Evolutionary conservation across 2,888 invertebrate species (phyloP).

Genomic region (Alloplasta piceator): DNA sequence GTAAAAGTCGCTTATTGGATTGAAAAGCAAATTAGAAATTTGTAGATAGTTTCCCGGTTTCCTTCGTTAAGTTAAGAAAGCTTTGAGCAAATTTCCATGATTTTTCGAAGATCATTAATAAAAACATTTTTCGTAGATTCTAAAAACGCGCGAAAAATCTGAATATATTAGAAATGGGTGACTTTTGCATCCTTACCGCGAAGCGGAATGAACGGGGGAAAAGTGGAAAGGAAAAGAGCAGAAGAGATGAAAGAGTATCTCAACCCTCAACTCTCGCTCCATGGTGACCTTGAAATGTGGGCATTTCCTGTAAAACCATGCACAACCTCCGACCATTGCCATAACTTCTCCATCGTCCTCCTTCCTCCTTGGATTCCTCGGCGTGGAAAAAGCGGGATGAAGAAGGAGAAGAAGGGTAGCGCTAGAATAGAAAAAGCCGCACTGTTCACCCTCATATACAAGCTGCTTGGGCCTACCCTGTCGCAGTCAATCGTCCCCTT

Average conservation of each 20-base stretch:
- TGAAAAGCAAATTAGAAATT: too few species aligned
- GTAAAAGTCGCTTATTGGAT: too few species aligned
- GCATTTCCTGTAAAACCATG: conserved; percentile 73
- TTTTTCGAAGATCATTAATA: too few species aligned
- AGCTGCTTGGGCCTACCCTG: conserved; percentile 16
- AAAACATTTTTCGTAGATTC: too few species aligned
- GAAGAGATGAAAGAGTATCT: conserved; percentile 76
- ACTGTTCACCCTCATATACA: conserved; percentile 2
- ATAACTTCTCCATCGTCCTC: conserved; percentile 47
- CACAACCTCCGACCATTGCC: conserved; percentile 64
- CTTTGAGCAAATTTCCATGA: too few species aligned
- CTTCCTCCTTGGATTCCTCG: conserved; percentile 23
- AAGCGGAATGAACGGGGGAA: conserved; percentile 21
- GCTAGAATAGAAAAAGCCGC: conserved; percentile 18
- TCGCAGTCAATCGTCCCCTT: conserved; percentile 66
- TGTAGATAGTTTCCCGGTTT: too few species aligned
- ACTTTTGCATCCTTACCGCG: not conserved
- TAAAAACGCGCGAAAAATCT: too few species aligned
- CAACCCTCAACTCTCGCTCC: conserved; percentile 70
- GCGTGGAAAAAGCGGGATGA: conserved; percentile 40
- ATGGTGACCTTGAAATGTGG: conserved; percentile 81
- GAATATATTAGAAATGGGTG: not conserved
- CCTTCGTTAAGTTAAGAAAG: too few species aligned
- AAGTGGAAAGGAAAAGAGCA: conserved; percentile 15
- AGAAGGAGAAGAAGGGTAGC: not conserved